phyloP scores from a whole-genome alignment of 2,113 vertebrate genomes.

The Syrrhaptes paradoxus region DNA sequence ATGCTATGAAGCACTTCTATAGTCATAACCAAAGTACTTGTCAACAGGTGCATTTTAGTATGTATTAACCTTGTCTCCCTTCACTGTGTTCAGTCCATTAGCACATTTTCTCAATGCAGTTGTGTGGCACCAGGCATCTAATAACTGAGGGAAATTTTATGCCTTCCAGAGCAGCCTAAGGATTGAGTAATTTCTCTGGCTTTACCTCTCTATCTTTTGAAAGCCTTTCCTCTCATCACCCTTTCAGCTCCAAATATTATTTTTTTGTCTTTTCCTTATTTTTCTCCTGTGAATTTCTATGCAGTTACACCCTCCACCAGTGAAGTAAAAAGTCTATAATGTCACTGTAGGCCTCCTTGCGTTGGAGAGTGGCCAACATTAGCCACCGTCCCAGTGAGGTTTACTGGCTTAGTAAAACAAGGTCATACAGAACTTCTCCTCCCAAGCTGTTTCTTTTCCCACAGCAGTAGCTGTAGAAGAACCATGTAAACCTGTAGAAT shows the following conservation, averaged over 20 bases:
- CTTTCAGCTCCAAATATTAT: background rate
- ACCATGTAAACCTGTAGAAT: background rate
- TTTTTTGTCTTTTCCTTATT: background rate
- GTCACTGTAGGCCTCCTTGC: background rate
- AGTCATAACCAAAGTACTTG: background rate
- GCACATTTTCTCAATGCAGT: rapidly evolving
- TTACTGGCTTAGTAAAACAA: slow-evolving; percentile 35
- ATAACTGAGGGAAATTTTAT: background rate
- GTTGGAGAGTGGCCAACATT: background rate
- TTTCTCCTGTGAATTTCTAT: background rate
- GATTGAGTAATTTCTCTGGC: background rate
- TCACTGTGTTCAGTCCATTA: background rate
- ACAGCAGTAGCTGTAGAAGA: background rate
- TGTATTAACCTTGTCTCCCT: background rate
- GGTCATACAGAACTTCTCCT: background rate
- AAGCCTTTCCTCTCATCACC: background rate
- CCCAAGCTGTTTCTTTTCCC: slow-evolving; percentile 29
- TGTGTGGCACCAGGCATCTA: background rate
- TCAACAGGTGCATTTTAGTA: background rate
- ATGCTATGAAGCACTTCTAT: background rate
- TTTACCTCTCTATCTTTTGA: background rate
- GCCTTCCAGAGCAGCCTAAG: background rate
- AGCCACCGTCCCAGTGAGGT: background rate
- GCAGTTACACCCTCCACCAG: background rate
- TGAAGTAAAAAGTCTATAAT: background rate